Evolutionary conservation across 2,797 vertebrate genomes (phyloP), one percentile per base, ranked within the genome.

Genomic region (Furcifer pardalis): DNA sequence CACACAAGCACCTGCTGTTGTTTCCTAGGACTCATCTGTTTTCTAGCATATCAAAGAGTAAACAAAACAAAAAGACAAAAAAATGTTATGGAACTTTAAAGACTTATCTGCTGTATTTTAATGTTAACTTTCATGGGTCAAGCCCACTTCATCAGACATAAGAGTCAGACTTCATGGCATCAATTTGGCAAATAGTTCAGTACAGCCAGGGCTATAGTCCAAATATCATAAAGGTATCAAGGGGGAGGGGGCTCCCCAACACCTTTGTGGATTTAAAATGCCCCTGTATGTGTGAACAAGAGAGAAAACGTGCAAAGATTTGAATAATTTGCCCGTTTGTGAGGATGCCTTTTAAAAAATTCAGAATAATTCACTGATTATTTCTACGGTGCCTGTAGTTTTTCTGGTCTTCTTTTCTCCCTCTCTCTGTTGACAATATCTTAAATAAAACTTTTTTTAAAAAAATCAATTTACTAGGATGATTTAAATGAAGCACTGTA

Each of bases 401-500:
- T 82, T 49, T 73, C 44, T 68, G 40, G 42, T 62, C 40, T 23
- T 52, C 23, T 68, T 71, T 37, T 44, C 65, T 4, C 32, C 52
- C 52, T 56, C 52, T n/a, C 56, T 73, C 59, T 84, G 25, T 77
- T 87, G 25, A 68, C 84, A 44, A 60, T n/a, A 77, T 42, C 5
- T 32, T 63, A 42, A 68, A 49, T 32, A 40, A 68, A 25, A 66
- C n/a, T n/a, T n/a, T n/a, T n/a, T n/a, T n/a, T n/a, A 32, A 81
- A 87, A 87, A 56, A 42, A n/a, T 66, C 49, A 80, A 72, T 87
- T 89, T 93, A 93, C 87, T 84, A 88, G 91, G 77, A 93, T 60
- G 82, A 89, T 92, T 90, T 91, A 92, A 93, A 92, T 92, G 89
- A 93, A 93, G 92, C 60, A 77, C 74, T 80, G 37, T 86, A 56